Conservation (phyloP, 2,888 invertebrate species). For the Conchocele bisecta region DNA sequence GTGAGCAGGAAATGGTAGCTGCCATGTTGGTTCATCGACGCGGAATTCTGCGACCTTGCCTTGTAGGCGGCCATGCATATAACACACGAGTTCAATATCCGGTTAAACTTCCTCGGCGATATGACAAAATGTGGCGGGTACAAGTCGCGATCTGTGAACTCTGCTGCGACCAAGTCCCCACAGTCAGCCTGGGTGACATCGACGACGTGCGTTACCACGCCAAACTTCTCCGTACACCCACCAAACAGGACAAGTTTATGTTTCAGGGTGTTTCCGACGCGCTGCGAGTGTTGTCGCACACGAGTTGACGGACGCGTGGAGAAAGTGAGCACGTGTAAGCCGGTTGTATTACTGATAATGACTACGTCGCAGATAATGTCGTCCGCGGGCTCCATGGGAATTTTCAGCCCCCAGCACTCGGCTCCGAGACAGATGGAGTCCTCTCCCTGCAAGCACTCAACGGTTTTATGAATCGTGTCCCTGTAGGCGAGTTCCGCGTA, state of each 20-base stretch:
- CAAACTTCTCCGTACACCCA: slow-evolving; percentile 67
- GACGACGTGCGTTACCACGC: slow-evolving; percentile 61
- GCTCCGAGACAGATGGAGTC: slow-evolving; percentile 56
- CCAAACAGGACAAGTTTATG: slow-evolving; percentile 65
- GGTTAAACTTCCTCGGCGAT: slow-evolving; percentile 56
- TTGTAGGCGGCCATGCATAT: slow-evolving; percentile 69
- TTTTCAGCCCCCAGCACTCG: slow-evolving; percentile 68
- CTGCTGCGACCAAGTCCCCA: neutral
- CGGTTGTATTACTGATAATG: slow-evolving; percentile 59
- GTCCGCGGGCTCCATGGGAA: slow-evolving; percentile 35
- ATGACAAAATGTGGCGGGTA: slow-evolving; percentile 68
- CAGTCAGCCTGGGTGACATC: slow-evolving; percentile 19
- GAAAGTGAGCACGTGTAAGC: slow-evolving; percentile 65
- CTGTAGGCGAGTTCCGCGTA: slow-evolving; percentile 36
- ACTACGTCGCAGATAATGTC: slow-evolving; percentile 61
- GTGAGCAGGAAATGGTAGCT: slow-evolving; percentile 71
- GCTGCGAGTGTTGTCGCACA: slow-evolving; percentile 47
- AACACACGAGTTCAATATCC: slow-evolving; percentile 62
- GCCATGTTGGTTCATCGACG: slow-evolving; percentile 40
- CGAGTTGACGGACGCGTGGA: slow-evolving; percentile 29
- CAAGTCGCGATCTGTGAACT: slow-evolving; percentile 43
- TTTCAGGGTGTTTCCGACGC: slow-evolving; percentile 60
- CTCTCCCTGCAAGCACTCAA: slow-evolving; percentile 35
- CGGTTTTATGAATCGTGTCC: slow-evolving; percentile 34
- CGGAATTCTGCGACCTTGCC: slow-evolving; percentile 48